Evolutionary conservation across 2,888 invertebrate species (phyloP).

Genomic region (Cyclophora punctaria): DNA sequence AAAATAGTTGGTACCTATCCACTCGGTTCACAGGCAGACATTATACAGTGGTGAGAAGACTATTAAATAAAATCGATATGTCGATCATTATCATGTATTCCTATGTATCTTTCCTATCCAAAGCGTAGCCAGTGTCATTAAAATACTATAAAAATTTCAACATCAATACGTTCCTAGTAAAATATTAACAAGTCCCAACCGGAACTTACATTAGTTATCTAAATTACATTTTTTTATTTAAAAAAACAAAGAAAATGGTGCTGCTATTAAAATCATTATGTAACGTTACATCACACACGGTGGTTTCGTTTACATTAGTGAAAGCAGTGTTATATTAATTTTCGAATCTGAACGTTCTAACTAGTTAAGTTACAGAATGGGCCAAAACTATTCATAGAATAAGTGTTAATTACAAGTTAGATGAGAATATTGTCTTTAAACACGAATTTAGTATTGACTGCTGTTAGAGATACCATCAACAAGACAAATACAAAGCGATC

Average conservation of each 20-base stretch:
- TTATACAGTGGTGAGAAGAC: background rate
- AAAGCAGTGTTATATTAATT: background rate
- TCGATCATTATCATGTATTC: constrained; percentile 7
- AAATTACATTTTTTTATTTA: background rate
- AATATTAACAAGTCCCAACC: constrained; percentile 7
- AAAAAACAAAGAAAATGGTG: too few relatives aligned
- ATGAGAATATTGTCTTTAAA: constrained; percentile 40
- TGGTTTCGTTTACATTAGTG: constrained; percentile 1
- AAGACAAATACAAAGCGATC: background rate
- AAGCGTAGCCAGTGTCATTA: constrained; percentile 21
- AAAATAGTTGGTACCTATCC: background rate
- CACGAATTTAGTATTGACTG: constrained; percentile 28
- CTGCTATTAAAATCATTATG: background rate
- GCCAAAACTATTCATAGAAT: constrained; percentile 26
- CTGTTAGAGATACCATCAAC: constrained; percentile 10
- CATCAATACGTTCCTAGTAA: constrained; percentile 6
- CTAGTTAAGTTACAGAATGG: constrained; percentile 8
- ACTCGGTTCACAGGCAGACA: background rate
- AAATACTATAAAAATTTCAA: constrained; percentile 10
- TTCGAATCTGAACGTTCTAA: too few relatives aligned
- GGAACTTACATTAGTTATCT: background rate
- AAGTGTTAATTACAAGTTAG: constrained; percentile 18
- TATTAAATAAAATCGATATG: constrained; percentile 11
- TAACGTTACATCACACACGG: too few relatives aligned
- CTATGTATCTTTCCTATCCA: constrained; percentile 15